Evolutionary conservation across 2,888 invertebrate genomes (phyloP), one percentile per base, ranked within the genome.

Genomic region (Eurytoma californica): DNA sequence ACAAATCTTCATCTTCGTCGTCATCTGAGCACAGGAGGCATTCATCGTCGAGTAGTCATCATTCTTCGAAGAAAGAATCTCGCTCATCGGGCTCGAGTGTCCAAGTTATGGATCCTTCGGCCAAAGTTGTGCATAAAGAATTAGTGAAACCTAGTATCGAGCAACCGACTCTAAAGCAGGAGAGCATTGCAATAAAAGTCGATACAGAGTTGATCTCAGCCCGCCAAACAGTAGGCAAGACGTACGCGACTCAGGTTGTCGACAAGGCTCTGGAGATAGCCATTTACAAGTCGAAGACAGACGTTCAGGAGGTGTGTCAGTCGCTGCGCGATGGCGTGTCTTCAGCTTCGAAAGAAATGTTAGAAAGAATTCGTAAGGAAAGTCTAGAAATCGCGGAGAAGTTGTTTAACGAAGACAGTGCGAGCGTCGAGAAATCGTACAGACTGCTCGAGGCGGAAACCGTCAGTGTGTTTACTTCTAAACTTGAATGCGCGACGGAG

Each of bases 271-370:
- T 90, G 28, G 90, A 90, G 61, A 87, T 89, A 12, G 90, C 90
- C 2, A 88, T 90, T 72, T 90, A 90, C 73, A 90, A 90, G 75
- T 90, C 90, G 3, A 90, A 90, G 73, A 88, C 89, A 3, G 90
- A 90, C 61, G 89, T 90, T 9, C 87, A 89, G 18, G 90, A 90
- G 70, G 88, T 90, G 0, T 90, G 90, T 60, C 88, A 88, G 24
- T 89, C 90, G 0, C 60, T 90, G 13, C 84, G 89, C 16, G 84
- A 84, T 13, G 90, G 86, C 0, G 90, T 90, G 0, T 83, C 87
- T 3, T 86, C 88, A 9, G 89, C 90, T 0, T 89, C 90, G 0
- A 89, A 89, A 53, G 87, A 88, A 28, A 86, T 89, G 24, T 68
- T 89, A 2, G 87, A 87, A 14, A 86, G 84, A 57, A 90, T 90